Base-by-base conservation (phyloP, 2,113 vertebrate species). In the Ia io region DNA sequence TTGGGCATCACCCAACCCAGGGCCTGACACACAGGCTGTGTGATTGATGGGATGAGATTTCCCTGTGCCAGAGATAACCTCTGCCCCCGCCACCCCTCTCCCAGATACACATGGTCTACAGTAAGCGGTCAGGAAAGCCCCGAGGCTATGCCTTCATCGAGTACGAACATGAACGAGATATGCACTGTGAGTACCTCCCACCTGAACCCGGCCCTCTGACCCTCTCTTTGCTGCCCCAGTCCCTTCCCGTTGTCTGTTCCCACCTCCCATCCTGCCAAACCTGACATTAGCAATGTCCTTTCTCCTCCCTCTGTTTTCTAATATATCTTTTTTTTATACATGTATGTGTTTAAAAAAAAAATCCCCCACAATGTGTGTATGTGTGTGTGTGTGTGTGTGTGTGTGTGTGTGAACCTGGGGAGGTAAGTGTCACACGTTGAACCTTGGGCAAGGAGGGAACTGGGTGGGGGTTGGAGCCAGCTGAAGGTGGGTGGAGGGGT, bases 91-190 rank as follows among this genome's bases (percentile, higher is more conserved):
- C 0, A 0, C 22, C 11, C 0, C 1, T 37, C 53, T 28, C 9
- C 0, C 97, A 99, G 99, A 99, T 99, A 96, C 99, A 99, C 96
- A 99, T 99, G 76, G 99, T 99, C 23, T 99, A 99, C 98, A 99
- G 99, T 98, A 99, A 99, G 98, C 98, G 97, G 84, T 99, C 99
- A 0, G 98, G 98, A 44, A 99, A 99, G 94, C 99, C 99, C 30
- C 98, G 99, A 0, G 99, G 99, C 93, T 99, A 99, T 23, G 99
- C 99, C 25, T 99, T 99, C 98, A 99, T 99, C 11, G 99, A 99
- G 96, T 99, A 99, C 0, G 99, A 99, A 88, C 99, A 99, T 17
- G 99, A 99, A 93, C 98, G 99, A 40, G 99, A 99, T 96, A 99
- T 99, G 99, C 99, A 99, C 97, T 97, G 97, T 97, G 96, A 97